Percentiles rank a stretch among this genome's conserved stretches.
These are phyloP conservation scores for Troides aeacus DNA, from an alignment of 2,888 invertebrate genomes.

Conservation along the genomic window DNA sequence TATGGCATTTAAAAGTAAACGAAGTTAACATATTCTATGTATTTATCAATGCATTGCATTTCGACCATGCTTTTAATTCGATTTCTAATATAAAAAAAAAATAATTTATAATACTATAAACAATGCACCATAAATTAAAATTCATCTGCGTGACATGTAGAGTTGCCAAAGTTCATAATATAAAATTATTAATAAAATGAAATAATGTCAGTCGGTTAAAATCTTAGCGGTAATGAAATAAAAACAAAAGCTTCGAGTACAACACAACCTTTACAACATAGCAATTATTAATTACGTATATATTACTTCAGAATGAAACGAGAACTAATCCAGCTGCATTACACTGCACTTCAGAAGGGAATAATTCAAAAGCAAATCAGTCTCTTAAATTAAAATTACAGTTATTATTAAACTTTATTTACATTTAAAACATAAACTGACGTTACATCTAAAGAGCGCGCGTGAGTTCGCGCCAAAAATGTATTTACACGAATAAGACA, in stretches of 20 bases:
- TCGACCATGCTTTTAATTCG: constrained; percentile 27
- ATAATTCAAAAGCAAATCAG: constrained; percentile 66
- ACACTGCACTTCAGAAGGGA: constrained; percentile 31
- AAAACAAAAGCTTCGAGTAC: constrained; percentile 31
- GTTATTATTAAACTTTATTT: constrained; percentile 65
- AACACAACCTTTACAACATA: constrained; percentile 22
- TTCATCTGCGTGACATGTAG: constrained; percentile 48
- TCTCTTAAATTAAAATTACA: constrained; percentile 73
- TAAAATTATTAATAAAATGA: constrained; percentile 39
- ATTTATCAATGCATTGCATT: constrained; percentile 45
- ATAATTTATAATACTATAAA: constrained; percentile 25
- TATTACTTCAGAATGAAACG: constrained; percentile 11
- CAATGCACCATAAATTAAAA: constrained; percentile 48
- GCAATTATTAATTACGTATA: not conserved
- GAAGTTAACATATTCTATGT: constrained; percentile 41
- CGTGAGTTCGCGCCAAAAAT: constrained; percentile 41
- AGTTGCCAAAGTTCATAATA: constrained; percentile 58
- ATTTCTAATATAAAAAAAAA: too few species aligned
- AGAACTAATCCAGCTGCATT: constrained; percentile 30
- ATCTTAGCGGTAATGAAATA: constrained; percentile 49
- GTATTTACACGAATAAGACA: constrained; percentile 38
- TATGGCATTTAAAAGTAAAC: constrained; percentile 40
- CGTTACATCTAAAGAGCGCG: constrained; percentile 36
- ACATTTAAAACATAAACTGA: constrained; percentile 50
- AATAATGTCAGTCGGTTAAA: constrained; percentile 64